Evolutionary conservation across 2,113 vertebrate genomes (phyloP), one percentile per base, ranked within the genome.

Genomic region (Melanostigma gelatinosum): DNA sequence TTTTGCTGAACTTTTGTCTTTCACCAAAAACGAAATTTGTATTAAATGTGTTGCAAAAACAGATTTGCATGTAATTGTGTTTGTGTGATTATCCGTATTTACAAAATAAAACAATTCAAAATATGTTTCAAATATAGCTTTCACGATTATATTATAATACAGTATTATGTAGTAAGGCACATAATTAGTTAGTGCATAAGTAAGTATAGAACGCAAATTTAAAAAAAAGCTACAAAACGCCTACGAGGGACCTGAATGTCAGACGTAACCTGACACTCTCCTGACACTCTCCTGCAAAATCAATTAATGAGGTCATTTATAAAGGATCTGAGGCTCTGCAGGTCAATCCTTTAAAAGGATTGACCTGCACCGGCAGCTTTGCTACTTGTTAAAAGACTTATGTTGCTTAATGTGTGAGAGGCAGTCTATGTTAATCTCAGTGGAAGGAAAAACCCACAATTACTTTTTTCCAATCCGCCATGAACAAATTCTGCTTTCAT

Each of bases 221-320:
- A 3, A 16, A n/a, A 8, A 8, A 16, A 18, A 42, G 44, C n/a
- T 60, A 1, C 11, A 29, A 40, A 67, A 15, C 36, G 20, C 32
- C 15, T 20, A 0, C 42, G 50, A 38, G 69, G 64, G 3, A 80
- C 27, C 71, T 77, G 80, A 78, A 85, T 67, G 72, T 77, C 77
- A 78, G 70, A 20, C 3, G 91, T 84, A 93, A 93, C 82, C 75
- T 85, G 85, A 93, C 83, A 85, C 86, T 88, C 88, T 89, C 83
- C 88, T 75, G 44, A 87, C 68, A 80, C 81, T 76, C 69, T 79
- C 52, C 57, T 81, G 82, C 38, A 63, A 84, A 91, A 93, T 94
- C 92, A 77, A 89, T 95, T 94, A 94, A 93, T 77, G 67, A 89
- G 80, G 63, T 89, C 87, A 93, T 94, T 79, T 79, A 94, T 94